Evolutionary conservation across 1,140 invertebrate species (phyloP), one percentile per base, ranked within the genome.

Genomic region (Thalassaphorura encarpata): DNA sequence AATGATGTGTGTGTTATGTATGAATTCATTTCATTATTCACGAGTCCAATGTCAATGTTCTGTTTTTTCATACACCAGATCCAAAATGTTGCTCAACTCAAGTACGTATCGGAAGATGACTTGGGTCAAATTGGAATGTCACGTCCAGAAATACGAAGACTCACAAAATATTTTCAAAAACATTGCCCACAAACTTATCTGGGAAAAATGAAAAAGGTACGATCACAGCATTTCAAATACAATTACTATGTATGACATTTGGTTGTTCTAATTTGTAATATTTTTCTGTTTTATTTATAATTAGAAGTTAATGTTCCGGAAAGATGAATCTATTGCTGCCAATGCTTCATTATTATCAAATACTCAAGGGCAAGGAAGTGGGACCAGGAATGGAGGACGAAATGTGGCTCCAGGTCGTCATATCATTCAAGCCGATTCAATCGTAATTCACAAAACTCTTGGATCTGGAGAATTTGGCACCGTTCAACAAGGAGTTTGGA

Each of bases 401-500:
- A 58, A 27, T 36, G 53, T 59, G 3, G 83, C 86, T 43, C 86
- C 88, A 42, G 85, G 85, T 66, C 94, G 92, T 72, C 93, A 97
- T 69, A 94, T 98, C 61, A 99, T 99, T 68, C 86, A 91, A 23
- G 81, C 87, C 2, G 91, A 97, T 66, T 84, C 85, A 45, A 94
- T 99, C 64, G 84, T 85, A 33, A 84, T 97, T 3, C 92, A 93
- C 69, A 96, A 96, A 72, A 89, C 94, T 70, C 72, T 98, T 16
- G 94, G 94, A 23, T 85, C 84, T 61, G 95, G 96, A 15, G 94
- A 99, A 70, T 98, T 99, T 77, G 95, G 95, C 8, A 84, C 93
- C 6, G 95, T 98, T 0, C 93, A 96, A 67, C 94, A 97, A 72
- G 95, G 91, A 2, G 87, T 96, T 2, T 98, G 94, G 94, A 93